Evolutionary conservation across 2,888 invertebrate genomes (phyloP), one percentile per base, ranked within the genome.

Genomic region (Eupeodes latifasciatus): DNA sequence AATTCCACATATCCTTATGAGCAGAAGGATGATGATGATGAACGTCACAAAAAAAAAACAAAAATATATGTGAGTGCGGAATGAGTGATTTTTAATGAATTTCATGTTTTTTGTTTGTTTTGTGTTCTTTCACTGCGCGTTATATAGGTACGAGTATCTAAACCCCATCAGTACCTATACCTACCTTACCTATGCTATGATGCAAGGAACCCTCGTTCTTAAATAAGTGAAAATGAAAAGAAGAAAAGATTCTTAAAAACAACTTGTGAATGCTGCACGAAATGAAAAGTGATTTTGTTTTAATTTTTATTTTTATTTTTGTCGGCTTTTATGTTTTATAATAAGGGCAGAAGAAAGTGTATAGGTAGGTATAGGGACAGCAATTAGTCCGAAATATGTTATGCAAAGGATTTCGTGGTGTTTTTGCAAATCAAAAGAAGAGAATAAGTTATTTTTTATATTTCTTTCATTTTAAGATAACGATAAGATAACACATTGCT

Each of bases 1-100:
- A 27, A 55, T 53, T 51, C 71, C 47, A 69, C 76, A 61, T 64
- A 40, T 72, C 47, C 34, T 51, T 57, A 77, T 76, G 64, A 47
- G 47, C 40, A 67, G 16, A 27, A 51, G 66, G 74, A 84, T 71
- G 81, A 80, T 87, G 80, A 74, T 64, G 74, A 12, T 11, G 12
- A 11, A 12, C 78, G 64, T 51, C 57, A n/a, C 12, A 69, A 57
- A 47, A 72, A 69, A 57, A 47, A 81, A 77, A 78, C 27, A 79
- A 80, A 83, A 40, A 40, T 3, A 40, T 7, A 76, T 83, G 66
- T 80, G 83, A 87, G 72, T 72, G 51, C 47, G 77, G 74, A 72
- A 77, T 77, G 81, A 84, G 81, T 88, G 88, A 75, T 85, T 88
- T 88, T 88, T 85, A 88, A 88, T 84, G 88, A 88, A 88, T 88